These are phyloP conservation scores for Trachemys scripta DNA, from an alignment of 2,113 vertebrate genomes.

Conservation along the genomic window DNA sequence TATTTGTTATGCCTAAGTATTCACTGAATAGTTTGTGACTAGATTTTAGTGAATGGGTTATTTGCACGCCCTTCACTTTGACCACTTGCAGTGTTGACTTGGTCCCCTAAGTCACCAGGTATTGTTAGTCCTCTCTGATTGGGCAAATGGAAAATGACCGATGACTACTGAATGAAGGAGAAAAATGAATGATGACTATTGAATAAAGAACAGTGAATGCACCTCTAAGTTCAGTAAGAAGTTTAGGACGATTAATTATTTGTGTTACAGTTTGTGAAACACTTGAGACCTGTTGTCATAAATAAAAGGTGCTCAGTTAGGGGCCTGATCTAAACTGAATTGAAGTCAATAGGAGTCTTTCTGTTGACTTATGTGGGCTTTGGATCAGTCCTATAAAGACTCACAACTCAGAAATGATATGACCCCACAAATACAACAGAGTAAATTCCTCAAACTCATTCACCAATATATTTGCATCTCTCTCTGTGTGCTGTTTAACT, in stretches of 20 bases:
- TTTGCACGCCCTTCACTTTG: background rate
- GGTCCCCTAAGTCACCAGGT: background rate
- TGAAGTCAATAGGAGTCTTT: background rate
- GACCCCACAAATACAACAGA: background rate
- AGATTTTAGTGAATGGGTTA: background rate
- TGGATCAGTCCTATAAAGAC: background rate
- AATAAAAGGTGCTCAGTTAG: background rate
- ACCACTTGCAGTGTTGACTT: background rate
- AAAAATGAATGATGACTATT: background rate
- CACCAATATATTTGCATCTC: fast-evolving
- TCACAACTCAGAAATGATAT: background rate
- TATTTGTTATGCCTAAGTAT: background rate
- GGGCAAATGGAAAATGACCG: background rate
- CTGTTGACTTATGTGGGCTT: background rate
- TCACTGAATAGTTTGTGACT: background rate
- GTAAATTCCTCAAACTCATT: background rate
- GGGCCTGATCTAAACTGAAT: background rate
- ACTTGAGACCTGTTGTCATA: background rate
- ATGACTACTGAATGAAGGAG: background rate
- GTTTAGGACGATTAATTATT: background rate
- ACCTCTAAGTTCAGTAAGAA: background rate
- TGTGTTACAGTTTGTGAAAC: background rate
- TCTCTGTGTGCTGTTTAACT: background rate
- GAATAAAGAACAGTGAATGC: background rate
- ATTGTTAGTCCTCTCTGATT: background rate